Conservation (phyloP, 2,113 vertebrate genomes). For the Petrocephalus microphthalmus region DNA sequence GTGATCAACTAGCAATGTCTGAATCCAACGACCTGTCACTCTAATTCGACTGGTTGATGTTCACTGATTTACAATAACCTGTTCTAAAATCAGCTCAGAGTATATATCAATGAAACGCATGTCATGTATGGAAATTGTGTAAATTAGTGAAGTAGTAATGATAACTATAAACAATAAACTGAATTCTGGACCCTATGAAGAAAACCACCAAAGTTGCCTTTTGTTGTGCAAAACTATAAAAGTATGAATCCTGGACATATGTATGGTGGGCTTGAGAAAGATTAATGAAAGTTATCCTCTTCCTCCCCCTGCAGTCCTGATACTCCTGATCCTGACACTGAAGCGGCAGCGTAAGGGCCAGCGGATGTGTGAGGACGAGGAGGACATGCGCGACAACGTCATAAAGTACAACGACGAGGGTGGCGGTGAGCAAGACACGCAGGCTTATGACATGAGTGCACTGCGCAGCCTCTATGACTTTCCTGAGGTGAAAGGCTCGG, state of each 20-base stretch:
- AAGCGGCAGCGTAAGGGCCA: constrained; percentile 92
- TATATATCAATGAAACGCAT: not conserved
- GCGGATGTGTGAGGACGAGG: constrained; percentile 83
- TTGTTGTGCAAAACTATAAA: not conserved
- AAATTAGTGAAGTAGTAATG: not conserved
- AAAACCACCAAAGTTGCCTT: not conserved
- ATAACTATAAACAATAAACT: not conserved
- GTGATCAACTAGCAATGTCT: not conserved
- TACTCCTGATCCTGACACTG: constrained; percentile 88
- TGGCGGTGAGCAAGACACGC: constrained; percentile 94
- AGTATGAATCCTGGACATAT: not conserved
- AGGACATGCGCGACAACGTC: constrained; percentile 98
- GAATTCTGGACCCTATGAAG: not conserved
- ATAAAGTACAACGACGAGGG: constrained; percentile 99
- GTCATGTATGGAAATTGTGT: not conserved
- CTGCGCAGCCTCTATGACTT: constrained; percentile 94
- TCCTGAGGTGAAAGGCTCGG: constrained; percentile 74
- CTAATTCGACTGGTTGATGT: not conserved
- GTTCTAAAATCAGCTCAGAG: not conserved
- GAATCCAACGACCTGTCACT: not conserved
- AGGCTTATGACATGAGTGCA: constrained; percentile 97
- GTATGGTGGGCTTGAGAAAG: not conserved
- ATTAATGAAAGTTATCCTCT: not conserved
- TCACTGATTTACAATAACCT: not conserved
- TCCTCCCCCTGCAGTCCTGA: constrained; percentile 68